Base-by-base conservation (phyloP, 2,888 invertebrate genomes). In the Leuctra nigra region DNA sequence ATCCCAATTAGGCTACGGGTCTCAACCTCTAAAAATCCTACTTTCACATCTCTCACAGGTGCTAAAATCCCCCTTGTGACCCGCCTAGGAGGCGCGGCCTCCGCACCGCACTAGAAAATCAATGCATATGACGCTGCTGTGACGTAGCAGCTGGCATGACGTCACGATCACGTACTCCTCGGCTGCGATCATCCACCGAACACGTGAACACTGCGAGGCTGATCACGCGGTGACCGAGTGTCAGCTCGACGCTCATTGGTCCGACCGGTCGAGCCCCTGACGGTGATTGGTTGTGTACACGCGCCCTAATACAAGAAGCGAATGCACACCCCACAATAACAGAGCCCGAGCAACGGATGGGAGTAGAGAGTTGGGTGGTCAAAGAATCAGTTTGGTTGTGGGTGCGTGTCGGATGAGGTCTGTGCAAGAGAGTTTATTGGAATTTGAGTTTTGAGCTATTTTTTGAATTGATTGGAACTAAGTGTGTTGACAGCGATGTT, bases 181-280 rank as follows among this genome's bases (percentile, higher is more conserved):
- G 76, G 76, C 41, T 72, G 73, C 72, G 72, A 82, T 81, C 87
- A 87, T 82, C 78, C 83, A 73, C 73, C 73, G 83, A 80, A 80
- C 90, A 91, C 89, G 90, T 90, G 90, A 87, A 87, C 82, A 83
- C 70, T 83, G 82, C 80, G 81, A 82, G 75, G 73, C 68, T 73
- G 78, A 80, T 78, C 90, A 90, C 85, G 89, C 86, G 78, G 75
- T 72, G 73, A 74, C 75, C 80, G 86, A 81, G 82, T 90, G 90
- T 82, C 80, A 78, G 69, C 69, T 63, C 53, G 60, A 53, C 67
- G 63, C 67, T 68, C 69, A 86, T 86, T 86, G 85, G 87, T 66
- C 69, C 68, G 63, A 64, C 61, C 70, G 69, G 83, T 76, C 87
- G 85, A 83, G 86, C 87, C 87, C 83, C 81, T 83, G 71, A 65